Percentiles rank a stretch among this genome's conserved stretches.
Evolutionary conservation across 1,140 invertebrate genomes (phyloP).

Genomic region (Pemphigus obesinymphae): DNA sequence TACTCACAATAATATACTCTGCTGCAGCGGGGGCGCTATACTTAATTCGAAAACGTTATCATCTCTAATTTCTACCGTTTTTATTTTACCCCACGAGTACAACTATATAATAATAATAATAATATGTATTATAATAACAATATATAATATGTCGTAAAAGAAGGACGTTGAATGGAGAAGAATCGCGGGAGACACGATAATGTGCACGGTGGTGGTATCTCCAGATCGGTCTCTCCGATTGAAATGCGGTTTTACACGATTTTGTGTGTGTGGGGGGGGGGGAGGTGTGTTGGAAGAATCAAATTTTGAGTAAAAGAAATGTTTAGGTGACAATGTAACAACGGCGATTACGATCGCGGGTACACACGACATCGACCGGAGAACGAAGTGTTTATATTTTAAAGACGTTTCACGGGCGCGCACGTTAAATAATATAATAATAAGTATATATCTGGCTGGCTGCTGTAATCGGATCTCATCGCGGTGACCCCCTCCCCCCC

Average conservation of each 20-base stretch:
- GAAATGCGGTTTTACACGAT: slow-evolving; percentile 3
- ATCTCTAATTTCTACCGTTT: slow-evolving; percentile 16
- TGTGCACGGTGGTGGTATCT: not conserved
- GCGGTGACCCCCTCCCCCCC: not conserved
- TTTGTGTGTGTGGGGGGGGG: too few relatives aligned
- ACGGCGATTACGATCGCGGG: slow-evolving; percentile 33
- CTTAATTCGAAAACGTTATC: slow-evolving; percentile 20
- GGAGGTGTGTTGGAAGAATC: too few relatives aligned
- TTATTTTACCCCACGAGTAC: not conserved
- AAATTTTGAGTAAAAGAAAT: slow-evolving; percentile 9
- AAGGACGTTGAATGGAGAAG: not conserved
- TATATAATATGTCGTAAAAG: too few relatives aligned
- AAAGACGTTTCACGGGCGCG: not conserved
- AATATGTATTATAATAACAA: not conserved
- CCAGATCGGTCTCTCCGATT: not conserved
- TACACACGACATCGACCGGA: not conserved
- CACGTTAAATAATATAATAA: too few relatives aligned
- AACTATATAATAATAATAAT: too few relatives aligned
- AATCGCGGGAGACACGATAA: not conserved
- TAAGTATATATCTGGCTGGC: not conserved
- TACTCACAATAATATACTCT: too few relatives aligned
- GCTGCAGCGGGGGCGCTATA: not conserved
- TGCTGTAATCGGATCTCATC: slow-evolving; percentile 20
- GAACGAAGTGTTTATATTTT: too few relatives aligned
- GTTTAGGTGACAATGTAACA: slow-evolving; percentile 10